Evolutionary conservation across 2,113 vertebrate species (phyloP).

Genomic region (Danionella cerebrum): DNA sequence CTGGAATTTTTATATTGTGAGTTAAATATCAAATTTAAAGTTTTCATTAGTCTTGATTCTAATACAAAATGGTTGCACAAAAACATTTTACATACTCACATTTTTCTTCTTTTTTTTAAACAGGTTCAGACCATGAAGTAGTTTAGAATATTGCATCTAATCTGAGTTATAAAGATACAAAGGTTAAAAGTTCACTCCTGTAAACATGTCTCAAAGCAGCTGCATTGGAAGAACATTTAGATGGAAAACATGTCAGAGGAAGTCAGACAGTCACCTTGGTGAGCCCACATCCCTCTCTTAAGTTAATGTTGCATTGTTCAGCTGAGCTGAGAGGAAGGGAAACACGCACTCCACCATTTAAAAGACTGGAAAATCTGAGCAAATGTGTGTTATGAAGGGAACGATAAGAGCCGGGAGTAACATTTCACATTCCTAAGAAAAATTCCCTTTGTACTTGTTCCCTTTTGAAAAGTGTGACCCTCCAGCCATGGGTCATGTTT

Average conservation of each 20-base stretch:
- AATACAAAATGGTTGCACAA: too few species aligned
- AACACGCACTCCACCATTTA: conserved; percentile 28
- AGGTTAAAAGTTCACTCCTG: not conserved
- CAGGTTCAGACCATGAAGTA: not conserved
- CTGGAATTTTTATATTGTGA: too few species aligned
- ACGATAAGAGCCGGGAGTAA: not conserved
- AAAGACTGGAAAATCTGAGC: conserved; percentile 50
- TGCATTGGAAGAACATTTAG: conserved; percentile 28
- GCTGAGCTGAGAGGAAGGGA: conserved; percentile 52
- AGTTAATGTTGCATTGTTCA: conserved; percentile 68
- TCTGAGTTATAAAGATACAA: not conserved
- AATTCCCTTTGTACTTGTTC: not conserved
- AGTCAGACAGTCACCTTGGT: conserved; percentile 57
- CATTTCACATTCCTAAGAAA: conserved; percentile 12
- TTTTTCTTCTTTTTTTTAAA: not conserved
- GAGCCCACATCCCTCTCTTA: conserved; percentile 49
- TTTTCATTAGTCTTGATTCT: too few species aligned
- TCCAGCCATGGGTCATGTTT: not conserved
- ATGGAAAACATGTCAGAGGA: conserved; percentile 56
- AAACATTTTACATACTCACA: too few species aligned
- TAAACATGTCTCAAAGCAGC: conserved; percentile 20
- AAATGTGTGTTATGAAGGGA: conserved; percentile 13
- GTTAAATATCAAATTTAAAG: too few species aligned
- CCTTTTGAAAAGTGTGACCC: not conserved
- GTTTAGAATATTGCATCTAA: conserved; percentile 17